Evolutionary conservation across 2,797 vertebrate species (phyloP).

Genomic region (Enteromius afrohamiltoni): DNA sequence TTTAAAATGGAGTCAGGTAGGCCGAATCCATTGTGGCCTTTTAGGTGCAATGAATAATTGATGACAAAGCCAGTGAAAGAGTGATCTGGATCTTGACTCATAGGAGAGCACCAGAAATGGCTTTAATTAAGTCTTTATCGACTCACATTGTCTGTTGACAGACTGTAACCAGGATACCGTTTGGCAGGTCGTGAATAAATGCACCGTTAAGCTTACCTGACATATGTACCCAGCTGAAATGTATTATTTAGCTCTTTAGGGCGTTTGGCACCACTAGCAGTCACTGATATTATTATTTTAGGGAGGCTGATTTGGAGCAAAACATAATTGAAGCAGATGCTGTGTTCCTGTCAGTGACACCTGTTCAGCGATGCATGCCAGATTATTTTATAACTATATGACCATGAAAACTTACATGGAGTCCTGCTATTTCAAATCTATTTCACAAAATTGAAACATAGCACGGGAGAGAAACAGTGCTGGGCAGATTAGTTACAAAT

Average conservation of each 20-base stretch:
- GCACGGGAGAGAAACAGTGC: background rate
- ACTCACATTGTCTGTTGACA: conserved; percentile 14
- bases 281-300: conserved; percentile 10
- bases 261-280: background rate
- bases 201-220: background rate
- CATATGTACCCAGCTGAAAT: conserved; percentile 15
- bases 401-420: background rate
- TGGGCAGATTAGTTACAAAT: too few relatives aligned
- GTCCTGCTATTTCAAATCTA: background rate
- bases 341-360: background rate
- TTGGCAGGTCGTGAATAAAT: background rate
- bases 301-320: conserved; percentile 15
- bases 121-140: conserved; percentile 45
- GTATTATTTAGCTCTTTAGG: conserved; percentile 28
- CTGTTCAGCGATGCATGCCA: background rate
- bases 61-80: conserved; percentile 34
- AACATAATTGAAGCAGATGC: conserved; percentile 20
- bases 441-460: background rate
- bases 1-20: conserved; percentile 26
- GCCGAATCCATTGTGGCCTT: conserved; percentile 29
- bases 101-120: conserved; percentile 32
- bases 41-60: conserved; percentile 47
- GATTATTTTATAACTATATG: conserved; percentile 21
- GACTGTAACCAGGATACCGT: background rate
- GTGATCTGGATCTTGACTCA: conserved; percentile 31